phyloP scores from a whole-genome alignment of 2,888 invertebrate genomes.

The Diarsia dahlii region DNA sequence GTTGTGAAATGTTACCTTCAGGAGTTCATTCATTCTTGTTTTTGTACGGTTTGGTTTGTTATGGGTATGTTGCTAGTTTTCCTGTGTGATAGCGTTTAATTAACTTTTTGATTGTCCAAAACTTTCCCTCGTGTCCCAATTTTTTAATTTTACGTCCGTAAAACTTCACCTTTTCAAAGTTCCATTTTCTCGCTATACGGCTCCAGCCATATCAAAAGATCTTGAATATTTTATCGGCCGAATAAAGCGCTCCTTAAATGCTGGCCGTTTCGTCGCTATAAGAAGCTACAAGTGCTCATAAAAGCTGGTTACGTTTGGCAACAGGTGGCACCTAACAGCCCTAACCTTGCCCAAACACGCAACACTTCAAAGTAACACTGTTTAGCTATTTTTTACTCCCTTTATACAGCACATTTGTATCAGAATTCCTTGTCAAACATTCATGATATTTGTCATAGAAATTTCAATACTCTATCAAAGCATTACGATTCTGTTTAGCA shows the following conservation, averaged over 20 bases:
- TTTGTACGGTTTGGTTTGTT: conserved; percentile 49
- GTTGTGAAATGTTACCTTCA: conserved; percentile 59
- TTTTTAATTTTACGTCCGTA: background rate
- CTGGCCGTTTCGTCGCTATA: conserved; percentile 37
- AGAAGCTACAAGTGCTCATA: conserved; percentile 59
- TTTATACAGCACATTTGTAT: conserved; percentile 35
- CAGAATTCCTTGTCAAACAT: background rate
- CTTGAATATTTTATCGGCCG: conserved; percentile 42
- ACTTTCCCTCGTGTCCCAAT: background rate
- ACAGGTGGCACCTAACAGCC: conserved; percentile 60
- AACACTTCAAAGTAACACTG: conserved; percentile 57
- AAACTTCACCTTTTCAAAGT: background rate
- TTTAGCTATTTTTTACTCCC: conserved; percentile 43
- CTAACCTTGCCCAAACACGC: conserved; percentile 54
- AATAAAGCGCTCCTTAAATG: conserved; percentile 46
- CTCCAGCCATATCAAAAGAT: conserved; percentile 10
- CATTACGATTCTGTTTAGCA: background rate
- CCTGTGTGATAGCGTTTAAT: background rate
- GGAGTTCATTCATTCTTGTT: conserved; percentile 45
- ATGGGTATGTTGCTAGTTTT: conserved; percentile 50
- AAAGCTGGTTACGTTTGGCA: conserved; percentile 58
- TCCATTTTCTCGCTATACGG: background rate
- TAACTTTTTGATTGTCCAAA: conserved; percentile 1
- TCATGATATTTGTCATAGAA: conserved; percentile 2
- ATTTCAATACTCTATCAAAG: conserved; percentile 3